These are phyloP conservation scores for Eupeodes luniger DNA, from an alignment of 2,888 invertebrate species.

Conservation along the genomic window DNA sequence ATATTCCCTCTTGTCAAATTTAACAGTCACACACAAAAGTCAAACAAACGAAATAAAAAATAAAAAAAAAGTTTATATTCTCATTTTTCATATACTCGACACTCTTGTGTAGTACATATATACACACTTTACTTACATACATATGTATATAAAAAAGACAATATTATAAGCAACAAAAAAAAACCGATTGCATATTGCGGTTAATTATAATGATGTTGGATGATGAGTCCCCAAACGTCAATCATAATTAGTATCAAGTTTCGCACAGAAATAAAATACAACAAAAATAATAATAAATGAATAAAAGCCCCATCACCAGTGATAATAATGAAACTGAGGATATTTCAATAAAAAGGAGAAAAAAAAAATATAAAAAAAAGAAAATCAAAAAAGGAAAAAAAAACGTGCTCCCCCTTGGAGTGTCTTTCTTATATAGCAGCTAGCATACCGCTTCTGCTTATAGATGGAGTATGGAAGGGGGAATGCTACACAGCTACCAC, in stretches of 20 bases:
- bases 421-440: slow-evolving; percentile 13
- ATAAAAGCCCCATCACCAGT: slow-evolving; percentile 27
- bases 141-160: neutral
- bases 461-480: slow-evolving; percentile 3
- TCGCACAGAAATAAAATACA: slow-evolving; percentile 49
- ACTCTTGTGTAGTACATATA: neutral
- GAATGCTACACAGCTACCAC: neutral
- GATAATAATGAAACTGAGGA: slow-evolving; percentile 55
- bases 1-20: slow-evolving; percentile 57
- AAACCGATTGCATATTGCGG: slow-evolving; percentile 74
- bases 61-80: slow-evolving; percentile 47
- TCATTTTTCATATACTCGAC: slow-evolving; percentile 1
- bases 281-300: slow-evolving; percentile 10
- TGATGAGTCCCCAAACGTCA: slow-evolving; percentile 76
- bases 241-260: slow-evolving; percentile 76
- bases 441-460: slow-evolving; percentile 10
- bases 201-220: slow-evolving; percentile 75
- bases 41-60: slow-evolving; percentile 9
- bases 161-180: slow-evolving; percentile 23
- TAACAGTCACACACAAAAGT: slow-evolving; percentile 46
- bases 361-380: neutral
- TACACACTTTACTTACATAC: too few species aligned
- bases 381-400: slow-evolving; percentile 7
- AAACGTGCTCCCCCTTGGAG: slow-evolving; percentile 37
- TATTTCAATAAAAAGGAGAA: slow-evolving; percentile 65